Conservation (phyloP, 2,113 vertebrate genomes). For the Sarotherodon lohbergeri region DNA sequence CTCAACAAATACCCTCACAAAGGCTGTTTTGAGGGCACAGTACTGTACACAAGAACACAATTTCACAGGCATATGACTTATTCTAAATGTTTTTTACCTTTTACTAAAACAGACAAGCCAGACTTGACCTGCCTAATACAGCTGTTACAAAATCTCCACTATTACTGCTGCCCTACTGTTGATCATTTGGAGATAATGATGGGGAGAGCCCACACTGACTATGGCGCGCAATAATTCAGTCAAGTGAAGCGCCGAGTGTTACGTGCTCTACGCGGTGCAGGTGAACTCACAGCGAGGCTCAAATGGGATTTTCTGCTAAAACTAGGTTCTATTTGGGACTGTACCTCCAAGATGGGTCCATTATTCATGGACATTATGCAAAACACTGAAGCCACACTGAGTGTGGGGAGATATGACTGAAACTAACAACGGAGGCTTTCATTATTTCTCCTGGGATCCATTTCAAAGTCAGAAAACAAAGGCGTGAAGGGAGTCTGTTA, state of each 20-base stretch:
- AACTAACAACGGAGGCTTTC: constrained; percentile 17
- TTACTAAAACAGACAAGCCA: neutral
- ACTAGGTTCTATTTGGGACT: neutral
- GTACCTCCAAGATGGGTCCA: constrained; percentile 15
- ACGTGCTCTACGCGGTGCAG: neutral
- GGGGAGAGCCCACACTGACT: neutral
- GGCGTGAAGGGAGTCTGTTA: constrained; percentile 15
- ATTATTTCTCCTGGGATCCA: constrained; percentile 10
- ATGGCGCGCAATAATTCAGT: neutral
- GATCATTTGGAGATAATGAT: constrained; percentile 33
- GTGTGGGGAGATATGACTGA: constrained; percentile 11
- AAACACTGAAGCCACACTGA: constrained; percentile 15
- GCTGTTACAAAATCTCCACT: neutral
- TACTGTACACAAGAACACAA: neutral
- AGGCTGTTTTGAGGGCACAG: neutral
- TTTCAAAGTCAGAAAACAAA: constrained; percentile 16
- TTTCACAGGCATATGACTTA: neutral
- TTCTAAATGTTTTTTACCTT: constrained; percentile 9
- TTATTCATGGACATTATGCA: constrained; percentile 52
- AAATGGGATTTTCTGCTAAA: constrained; percentile 8
- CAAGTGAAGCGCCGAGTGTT: neutral
- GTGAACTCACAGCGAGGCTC: neutral
- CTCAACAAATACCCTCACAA: neutral
- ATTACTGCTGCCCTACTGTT: neutral
- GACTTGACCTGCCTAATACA: constrained; percentile 21